These are phyloP conservation scores for Steinernema khuongi DNA, from an alignment of 1,140 invertebrate genomes.

Conservation along the genomic window DNA sequence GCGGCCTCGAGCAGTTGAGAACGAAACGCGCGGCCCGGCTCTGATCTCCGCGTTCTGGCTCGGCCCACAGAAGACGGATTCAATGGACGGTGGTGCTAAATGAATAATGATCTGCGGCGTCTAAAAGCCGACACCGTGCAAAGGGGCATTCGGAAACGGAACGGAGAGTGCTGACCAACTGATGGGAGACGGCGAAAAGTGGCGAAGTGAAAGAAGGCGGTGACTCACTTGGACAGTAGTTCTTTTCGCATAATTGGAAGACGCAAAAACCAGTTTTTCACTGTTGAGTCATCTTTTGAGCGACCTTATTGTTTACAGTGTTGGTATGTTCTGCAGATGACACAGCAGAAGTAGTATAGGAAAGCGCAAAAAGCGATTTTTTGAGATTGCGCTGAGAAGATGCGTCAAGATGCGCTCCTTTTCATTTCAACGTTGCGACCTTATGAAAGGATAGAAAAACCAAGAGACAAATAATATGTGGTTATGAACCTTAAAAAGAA, in stretches of 20 bases:
- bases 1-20: not conserved
- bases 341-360: not conserved
- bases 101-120: not conserved
- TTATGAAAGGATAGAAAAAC: too few species aligned
- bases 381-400: not conserved
- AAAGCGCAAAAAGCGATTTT: not conserved
- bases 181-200: not conserved
- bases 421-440: too few species aligned
- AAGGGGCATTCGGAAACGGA: not conserved
- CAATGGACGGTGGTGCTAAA: not conserved
- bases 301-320: not conserved
- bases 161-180: not conserved
- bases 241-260: not conserved
- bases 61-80: not conserved
- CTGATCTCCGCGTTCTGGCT: too few species aligned
- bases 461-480: too few species aligned
- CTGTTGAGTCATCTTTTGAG: not conserved
- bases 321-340: not conserved
- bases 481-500: not conserved
- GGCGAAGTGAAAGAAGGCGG: not conserved
- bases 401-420: too few species aligned
- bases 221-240: not conserved
- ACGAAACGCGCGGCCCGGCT: not conserved
- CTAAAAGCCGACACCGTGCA: not conserved
- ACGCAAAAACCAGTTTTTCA: not conserved